A percentile compares a stretch with the other conserved stretches of the same genome.
phyloP scores from a whole-genome alignment of 2,113 vertebrate genomes.

The Sinocyclocheilus anshuiensis region DNA sequence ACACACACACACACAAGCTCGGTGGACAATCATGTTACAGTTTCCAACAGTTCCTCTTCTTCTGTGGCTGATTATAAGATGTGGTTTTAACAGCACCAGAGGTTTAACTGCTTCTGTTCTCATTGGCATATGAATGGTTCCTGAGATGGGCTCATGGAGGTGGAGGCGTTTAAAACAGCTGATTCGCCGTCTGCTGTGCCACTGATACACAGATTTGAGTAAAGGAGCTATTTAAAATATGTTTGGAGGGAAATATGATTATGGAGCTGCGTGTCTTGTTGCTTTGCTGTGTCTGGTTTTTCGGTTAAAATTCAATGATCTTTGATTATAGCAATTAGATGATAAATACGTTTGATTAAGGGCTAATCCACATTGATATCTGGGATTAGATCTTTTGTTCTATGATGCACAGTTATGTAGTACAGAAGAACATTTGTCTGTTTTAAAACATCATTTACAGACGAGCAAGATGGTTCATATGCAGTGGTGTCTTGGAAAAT shows the following conservation, averaged over 20 bases:
- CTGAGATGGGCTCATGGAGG: not conserved
- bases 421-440: not conserved
- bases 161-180: not conserved
- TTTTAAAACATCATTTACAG: not conserved
- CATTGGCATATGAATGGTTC: not conserved
- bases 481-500: not conserved
- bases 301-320: not conserved
- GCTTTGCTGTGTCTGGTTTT: not conserved
- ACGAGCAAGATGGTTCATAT: not conserved
- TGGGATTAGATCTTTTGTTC: not conserved
- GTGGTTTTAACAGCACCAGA: not conserved
- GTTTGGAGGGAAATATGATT: not conserved
- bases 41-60: slow-evolving; percentile 12
- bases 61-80: slow-evolving; percentile 12
- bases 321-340: not conserved
- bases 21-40: slow-evolving; percentile 3
- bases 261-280: not conserved
- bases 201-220: not conserved
- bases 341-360: not conserved
- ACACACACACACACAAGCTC: not conserved
- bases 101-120: not conserved
- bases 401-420: not conserved
- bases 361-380: not conserved
- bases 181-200: not conserved
- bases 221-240: not conserved